phyloP scores from a whole-genome alignment of 2,888 invertebrate species.

The Lamellibrachia satsuma region DNA sequence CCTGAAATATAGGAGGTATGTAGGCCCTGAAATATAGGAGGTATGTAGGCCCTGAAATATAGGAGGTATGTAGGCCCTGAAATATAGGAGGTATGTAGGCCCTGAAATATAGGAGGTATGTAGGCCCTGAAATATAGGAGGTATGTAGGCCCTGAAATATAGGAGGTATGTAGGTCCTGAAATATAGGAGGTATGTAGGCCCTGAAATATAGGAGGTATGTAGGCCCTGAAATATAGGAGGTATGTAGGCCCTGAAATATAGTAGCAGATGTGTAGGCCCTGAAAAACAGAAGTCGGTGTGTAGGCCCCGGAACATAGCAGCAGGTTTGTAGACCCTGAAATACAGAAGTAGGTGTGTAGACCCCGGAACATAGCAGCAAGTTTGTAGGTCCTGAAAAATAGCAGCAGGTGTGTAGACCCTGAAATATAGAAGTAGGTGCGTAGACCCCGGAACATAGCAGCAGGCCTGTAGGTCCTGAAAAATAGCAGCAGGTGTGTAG shows the following conservation, averaged over 20 bases:
- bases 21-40: neutral
- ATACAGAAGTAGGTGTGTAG: neutral
- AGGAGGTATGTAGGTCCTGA: neutral
- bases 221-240: neutral
- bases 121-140: neutral
- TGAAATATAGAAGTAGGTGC: neutral
- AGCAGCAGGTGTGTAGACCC: neutral
- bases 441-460: neutral
- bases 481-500: neutral
- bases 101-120: neutral
- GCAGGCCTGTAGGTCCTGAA: neutral
- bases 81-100: neutral
- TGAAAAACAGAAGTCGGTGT: no score
- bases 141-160: slow-evolving; percentile 67
- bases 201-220: neutral
- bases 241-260: neutral
- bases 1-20: neutral
- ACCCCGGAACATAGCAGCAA: neutral
- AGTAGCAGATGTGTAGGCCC: neutral
- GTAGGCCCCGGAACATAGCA: neutral
- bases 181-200: neutral
- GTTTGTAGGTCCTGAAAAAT: neutral
- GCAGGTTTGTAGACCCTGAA: neutral
- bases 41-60: neutral
- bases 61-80: neutral